Conservation (phyloP, 2,888 invertebrate species). For the Rotaria macrura region DNA sequence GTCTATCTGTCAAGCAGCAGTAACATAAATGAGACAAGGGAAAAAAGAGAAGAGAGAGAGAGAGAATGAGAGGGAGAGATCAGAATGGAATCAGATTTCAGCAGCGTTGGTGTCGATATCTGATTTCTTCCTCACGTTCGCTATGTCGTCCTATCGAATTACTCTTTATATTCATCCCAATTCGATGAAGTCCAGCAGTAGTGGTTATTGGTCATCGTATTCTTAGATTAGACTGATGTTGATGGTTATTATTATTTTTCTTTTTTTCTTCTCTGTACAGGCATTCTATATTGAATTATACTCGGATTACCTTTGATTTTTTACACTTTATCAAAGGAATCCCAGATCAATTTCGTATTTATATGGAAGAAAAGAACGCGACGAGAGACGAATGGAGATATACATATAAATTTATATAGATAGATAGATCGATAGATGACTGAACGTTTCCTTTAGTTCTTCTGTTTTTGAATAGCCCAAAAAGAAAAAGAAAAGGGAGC, state of each 20-base stretch:
- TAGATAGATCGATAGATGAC: neutral
- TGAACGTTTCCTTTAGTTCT: neutral
- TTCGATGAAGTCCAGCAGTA: neutral
- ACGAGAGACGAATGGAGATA: too few species aligned
- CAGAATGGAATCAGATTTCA: conserved; percentile 12
- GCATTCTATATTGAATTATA: neutral
- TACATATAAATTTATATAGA: too few species aligned
- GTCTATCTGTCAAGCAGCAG: conserved; percentile 5
- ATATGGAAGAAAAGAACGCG: neutral
- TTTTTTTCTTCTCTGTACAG: neutral
- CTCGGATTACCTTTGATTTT: conserved; percentile 8
- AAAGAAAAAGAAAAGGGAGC: neutral
- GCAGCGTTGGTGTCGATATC: conserved; percentile 15
- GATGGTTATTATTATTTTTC: neutral
- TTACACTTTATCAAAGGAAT: neutral
- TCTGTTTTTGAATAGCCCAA: neutral
- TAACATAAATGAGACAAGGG: neutral
- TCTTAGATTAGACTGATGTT: neutral
- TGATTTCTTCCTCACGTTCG: conserved; percentile 15
- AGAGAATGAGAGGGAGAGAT: neutral
- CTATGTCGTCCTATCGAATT: conserved; percentile 8
- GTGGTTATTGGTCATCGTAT: conserved; percentile 8
- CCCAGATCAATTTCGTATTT: neutral
- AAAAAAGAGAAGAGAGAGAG: neutral
- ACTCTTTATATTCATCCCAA: conserved; percentile 4